Percentiles rank a stretch among this genome's conserved stretches.
Conservation (phyloP, 2,797 vertebrate genomes). For the Pangasius krempfi region DNA sequence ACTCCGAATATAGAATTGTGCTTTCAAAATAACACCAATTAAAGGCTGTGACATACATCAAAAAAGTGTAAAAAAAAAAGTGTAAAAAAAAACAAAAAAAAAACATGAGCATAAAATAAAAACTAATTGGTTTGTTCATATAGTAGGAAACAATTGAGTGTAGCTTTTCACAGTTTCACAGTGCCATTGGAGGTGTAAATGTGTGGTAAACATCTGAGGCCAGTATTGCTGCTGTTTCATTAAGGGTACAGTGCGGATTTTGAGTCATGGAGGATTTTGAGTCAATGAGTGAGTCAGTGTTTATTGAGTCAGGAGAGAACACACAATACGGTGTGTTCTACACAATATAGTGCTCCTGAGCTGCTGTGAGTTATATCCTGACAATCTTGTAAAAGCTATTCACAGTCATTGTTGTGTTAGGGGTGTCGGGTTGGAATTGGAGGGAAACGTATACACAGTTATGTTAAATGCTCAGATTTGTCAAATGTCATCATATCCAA, state of each 20-base stretch:
- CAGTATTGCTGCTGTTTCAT: neutral
- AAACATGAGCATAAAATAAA: neutral
- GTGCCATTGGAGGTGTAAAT: neutral
- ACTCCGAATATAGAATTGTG: neutral
- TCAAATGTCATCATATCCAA: neutral
- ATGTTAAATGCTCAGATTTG: constrained; percentile 1
- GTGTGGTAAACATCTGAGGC: neutral
- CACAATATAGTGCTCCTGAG: neutral
- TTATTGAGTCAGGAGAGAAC: neutral
- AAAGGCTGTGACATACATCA: neutral
- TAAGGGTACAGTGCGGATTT: neutral
- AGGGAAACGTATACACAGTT: neutral
- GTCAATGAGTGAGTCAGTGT: too few relatives aligned
- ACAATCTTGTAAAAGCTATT: neutral
- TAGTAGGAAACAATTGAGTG: neutral
- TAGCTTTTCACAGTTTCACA: neutral
- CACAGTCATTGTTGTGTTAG: neutral
- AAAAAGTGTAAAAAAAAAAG: neutral
- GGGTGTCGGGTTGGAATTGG: neutral
- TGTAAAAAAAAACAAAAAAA: neutral
- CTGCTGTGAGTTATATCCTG: neutral
- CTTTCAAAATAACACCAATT: neutral
- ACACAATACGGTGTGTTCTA: neutral
- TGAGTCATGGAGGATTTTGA: neutral
- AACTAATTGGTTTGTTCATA: neutral